These are phyloP conservation scores for Drosophila sulfurigaster DNA, from an alignment of 1,140 invertebrate species.

Conservation along the genomic window DNA sequence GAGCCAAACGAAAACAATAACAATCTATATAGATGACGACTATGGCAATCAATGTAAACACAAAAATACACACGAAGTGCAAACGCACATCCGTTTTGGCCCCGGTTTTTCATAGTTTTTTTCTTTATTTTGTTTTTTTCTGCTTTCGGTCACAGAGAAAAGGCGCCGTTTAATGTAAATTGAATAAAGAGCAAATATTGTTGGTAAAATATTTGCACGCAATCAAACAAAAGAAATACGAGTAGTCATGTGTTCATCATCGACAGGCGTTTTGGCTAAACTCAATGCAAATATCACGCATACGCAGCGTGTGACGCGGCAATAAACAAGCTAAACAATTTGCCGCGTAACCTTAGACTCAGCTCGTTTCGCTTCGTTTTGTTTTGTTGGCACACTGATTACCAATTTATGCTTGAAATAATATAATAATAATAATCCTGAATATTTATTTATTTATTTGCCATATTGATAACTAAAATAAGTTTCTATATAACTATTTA, in stretches of 20 bases:
- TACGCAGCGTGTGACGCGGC: conserved; percentile 41
- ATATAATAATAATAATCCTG: too few relatives aligned
- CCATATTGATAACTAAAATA: too few relatives aligned
- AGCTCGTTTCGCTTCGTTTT: too few relatives aligned
- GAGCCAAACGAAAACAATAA: conserved; percentile 16
- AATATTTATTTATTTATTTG: too few relatives aligned
- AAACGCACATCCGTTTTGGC: conserved; percentile 49
- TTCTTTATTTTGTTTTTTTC: neutral
- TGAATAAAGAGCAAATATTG: conserved; percentile 42
- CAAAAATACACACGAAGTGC: neutral
- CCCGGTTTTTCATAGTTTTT: neutral
- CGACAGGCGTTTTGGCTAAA: conserved; percentile 8
- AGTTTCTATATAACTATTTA: too few relatives aligned
- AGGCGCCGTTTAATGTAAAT: conserved; percentile 29
- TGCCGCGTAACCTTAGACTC: neutral
- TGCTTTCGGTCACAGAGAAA: neutral
- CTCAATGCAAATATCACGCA: conserved; percentile 50
- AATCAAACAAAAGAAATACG: conserved; percentile 28
- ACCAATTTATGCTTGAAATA: neutral
- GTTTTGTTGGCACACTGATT: neutral
- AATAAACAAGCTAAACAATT: neutral
- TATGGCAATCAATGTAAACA: conserved; percentile 9
- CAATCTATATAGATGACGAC: neutral
- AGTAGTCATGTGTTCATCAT: neutral
- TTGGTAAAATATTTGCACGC: conserved; percentile 40